A percentile compares a stretch with the other conserved stretches of the same genome.
Conservation (phyloP, 92 coral and sea anemone genomes). For the Desmophyllum pertusum region DNA sequence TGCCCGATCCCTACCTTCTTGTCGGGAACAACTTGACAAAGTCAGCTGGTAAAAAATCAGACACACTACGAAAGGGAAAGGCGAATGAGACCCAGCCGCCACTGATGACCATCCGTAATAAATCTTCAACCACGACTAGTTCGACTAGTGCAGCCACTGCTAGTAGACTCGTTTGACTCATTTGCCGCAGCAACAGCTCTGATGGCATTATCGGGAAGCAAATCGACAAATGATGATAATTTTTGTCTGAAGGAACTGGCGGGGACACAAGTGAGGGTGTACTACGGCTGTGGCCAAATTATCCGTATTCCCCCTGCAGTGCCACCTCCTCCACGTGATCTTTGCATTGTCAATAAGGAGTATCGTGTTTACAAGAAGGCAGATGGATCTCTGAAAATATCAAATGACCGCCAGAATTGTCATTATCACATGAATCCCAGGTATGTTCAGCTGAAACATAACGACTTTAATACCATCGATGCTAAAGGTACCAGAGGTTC, state of each 20-base stretch:
- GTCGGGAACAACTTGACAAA: too few species aligned
- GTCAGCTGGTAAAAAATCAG: too few species aligned
- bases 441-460: conserved; percentile 50
- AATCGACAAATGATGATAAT: conserved; percentile 8
- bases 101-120: too few species aligned
- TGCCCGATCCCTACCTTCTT: too few species aligned
- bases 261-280: conserved; percentile 58
- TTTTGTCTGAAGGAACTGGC: too few species aligned
- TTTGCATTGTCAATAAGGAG: conserved; percentile 51
- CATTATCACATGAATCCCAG: conserved; percentile 39
- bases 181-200: conserved; percentile 45
- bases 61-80: too few species aligned
- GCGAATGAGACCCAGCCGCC: too few species aligned
- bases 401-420: conserved; percentile 58
- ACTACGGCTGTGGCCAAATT: conserved; percentile 42
- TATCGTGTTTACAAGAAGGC: conserved; percentile 44
- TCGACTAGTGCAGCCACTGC: conserved; percentile 8
- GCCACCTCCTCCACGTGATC: conserved; percentile 58
- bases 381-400: conserved; percentile 46
- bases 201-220: conserved; percentile 30
- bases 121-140: too few species aligned
- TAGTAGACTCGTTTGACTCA: background rate
- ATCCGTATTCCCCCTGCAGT: conserved; percentile 54
- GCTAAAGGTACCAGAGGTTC: too few species aligned
- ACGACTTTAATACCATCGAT: conserved; percentile 45